Percentiles rank a stretch among this genome's conserved stretches.
phyloP scores from a whole-genome alignment of 2,113 vertebrate species.

The Copsychus sechellarum region DNA sequence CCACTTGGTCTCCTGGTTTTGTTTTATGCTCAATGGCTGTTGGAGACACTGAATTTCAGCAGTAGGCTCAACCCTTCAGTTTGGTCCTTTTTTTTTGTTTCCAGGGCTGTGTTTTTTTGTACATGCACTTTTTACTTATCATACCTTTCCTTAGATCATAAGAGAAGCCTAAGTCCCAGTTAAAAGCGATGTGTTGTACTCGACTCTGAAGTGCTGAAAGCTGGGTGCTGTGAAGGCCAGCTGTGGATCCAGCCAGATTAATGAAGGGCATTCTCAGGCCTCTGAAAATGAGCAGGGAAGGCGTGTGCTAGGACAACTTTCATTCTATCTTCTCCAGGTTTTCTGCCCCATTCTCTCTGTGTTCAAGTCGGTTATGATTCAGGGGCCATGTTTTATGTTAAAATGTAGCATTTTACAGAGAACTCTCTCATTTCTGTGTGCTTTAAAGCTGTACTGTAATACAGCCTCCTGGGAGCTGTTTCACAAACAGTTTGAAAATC shows the following conservation, averaged over 20 bases:
- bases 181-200: background rate
- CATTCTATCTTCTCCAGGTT: background rate
- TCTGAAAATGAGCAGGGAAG: background rate
- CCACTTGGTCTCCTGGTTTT: background rate
- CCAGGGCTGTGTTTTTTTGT: background rate
- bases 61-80: background rate
- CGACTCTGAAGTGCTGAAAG: background rate
- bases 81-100: background rate
- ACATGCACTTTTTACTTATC: background rate
- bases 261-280: background rate
- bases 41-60: background rate
- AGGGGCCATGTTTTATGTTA: background rate
- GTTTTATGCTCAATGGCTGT: background rate
- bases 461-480: background rate
- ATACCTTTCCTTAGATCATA: background rate
- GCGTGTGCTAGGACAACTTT: rapidly evolving
- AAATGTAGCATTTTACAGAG: background rate
- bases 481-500: slow-evolving; percentile 12
- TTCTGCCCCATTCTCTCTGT: background rate
- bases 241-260: background rate
- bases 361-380: background rate
- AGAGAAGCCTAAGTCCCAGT: background rate
- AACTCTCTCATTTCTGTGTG: background rate
- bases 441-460: background rate
- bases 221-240: background rate